phyloP scores from a whole-genome alignment of 2,888 invertebrate genomes.

The Mesorhabditis belari region DNA sequence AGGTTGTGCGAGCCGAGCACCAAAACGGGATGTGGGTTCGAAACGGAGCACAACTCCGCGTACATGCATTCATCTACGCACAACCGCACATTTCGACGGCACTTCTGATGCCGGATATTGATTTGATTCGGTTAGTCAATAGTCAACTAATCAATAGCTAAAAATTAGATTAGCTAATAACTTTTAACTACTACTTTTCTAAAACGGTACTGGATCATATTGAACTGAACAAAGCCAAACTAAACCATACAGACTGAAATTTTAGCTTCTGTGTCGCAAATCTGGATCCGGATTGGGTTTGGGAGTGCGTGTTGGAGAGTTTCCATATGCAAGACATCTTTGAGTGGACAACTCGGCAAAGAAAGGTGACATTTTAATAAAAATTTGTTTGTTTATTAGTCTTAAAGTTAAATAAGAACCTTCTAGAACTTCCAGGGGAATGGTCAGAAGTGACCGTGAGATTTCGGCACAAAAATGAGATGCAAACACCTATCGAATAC shows the following conservation, averaged over 20 bases:
- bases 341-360: slow-evolving; percentile 2
- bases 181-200: too few species aligned
- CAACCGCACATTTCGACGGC: slow-evolving; percentile 31
- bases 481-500: too few species aligned
- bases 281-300: slow-evolving; percentile 24
- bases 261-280: slow-evolving; percentile 31
- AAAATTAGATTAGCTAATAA: too few species aligned
- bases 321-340: slow-evolving; percentile 29
- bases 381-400: too few species aligned
- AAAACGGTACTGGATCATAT: too few species aligned
- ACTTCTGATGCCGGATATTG: slow-evolving; percentile 35
- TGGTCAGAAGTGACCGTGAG: too few species aligned
- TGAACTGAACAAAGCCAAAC: too few species aligned
- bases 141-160: too few species aligned
- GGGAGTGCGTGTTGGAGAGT: slow-evolving; percentile 11
- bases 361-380: not conserved
- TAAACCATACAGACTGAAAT: too few species aligned
- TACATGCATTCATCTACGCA: slow-evolving; percentile 28
- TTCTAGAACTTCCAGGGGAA: too few species aligned
- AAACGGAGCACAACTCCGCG: slow-evolving; percentile 34
- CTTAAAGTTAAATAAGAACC: too few species aligned
- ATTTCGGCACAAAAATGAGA: too few species aligned
- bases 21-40: slow-evolving; percentile 42
- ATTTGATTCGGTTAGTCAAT: slow-evolving; percentile 20
- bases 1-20: slow-evolving; percentile 33